Percentiles rank a stretch among this genome's conserved stretches.
Evolutionary conservation across 37 sponge, comb jelly and placozoan genomes (phyloP).

Genomic region (Dysidea cf. avara): DNA sequence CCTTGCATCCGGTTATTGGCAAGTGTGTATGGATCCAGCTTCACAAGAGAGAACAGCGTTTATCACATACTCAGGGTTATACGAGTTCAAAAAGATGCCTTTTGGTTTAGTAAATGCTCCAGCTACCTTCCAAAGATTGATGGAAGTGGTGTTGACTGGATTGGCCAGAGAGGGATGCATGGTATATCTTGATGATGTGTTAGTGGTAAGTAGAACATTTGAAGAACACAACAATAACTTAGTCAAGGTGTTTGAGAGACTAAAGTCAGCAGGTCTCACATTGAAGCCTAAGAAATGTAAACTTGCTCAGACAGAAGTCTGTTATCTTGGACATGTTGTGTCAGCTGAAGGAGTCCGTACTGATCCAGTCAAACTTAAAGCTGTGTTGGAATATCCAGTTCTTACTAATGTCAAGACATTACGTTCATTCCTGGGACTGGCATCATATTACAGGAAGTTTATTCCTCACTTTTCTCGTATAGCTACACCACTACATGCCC

Average conservation of each 20-base stretch:
- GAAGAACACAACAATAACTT: slow-evolving; percentile 23
- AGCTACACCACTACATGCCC: slow-evolving; percentile 37
- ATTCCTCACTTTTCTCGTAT: slow-evolving; percentile 24
- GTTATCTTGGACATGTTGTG: slow-evolving; percentile 1
- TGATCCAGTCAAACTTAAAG: slow-evolving; percentile 23
- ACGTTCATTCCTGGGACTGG: too few relatives aligned
- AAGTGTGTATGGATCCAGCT: slow-evolving; percentile 26
- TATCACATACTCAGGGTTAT: slow-evolving; percentile 52
- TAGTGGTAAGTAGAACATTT: slow-evolving; percentile 52
- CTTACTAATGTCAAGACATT: too few relatives aligned
- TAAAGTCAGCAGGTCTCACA: too few relatives aligned
- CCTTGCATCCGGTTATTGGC: too few relatives aligned
- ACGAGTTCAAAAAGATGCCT: slow-evolving; percentile 63
- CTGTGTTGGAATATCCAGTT: slow-evolving; percentile 17
- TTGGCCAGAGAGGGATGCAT: slow-evolving; percentile 4
- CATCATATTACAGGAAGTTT: slow-evolving; percentile 49
- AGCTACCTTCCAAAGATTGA: slow-evolving; percentile 56
- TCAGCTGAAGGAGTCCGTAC: slow-evolving; percentile 24
- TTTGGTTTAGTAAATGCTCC: slow-evolving; percentile 63
- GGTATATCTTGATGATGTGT: too few relatives aligned
- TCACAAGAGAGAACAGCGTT: slow-evolving; percentile 66
- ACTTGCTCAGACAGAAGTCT: slow-evolving; percentile 31
- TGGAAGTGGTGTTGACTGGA: slow-evolving; percentile 45
- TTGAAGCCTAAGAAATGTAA: too few relatives aligned
- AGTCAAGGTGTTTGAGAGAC: slow-evolving; percentile 12